Percentiles rank a stretch among this genome's conserved stretches.
Evolutionary conservation across 1,140 invertebrate genomes (phyloP).

Genomic region (Caenorhabditis tropicalis): DNA sequence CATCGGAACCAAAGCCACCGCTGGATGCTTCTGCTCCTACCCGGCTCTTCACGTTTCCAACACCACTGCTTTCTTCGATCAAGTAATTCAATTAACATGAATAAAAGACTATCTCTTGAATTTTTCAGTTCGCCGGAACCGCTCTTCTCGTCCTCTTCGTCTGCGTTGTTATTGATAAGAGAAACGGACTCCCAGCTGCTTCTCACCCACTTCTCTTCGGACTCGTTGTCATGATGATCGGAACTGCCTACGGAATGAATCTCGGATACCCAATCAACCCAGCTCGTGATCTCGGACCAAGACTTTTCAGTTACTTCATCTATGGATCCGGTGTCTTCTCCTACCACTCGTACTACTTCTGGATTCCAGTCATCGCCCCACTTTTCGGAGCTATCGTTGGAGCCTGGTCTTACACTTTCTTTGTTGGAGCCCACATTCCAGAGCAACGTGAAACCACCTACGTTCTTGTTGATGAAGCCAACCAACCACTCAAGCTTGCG

Average conservation of each 20-base stretch:
- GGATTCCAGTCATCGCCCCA: slow-evolving; percentile 57
- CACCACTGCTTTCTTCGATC: slow-evolving; percentile 73
- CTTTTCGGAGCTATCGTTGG: slow-evolving; percentile 52
- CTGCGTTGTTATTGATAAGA: slow-evolving; percentile 71
- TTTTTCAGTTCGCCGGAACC: slow-evolving; percentile 74
- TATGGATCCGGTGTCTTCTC: slow-evolving; percentile 47
- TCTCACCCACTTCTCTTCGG: slow-evolving; percentile 59
- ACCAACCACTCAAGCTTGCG: slow-evolving; percentile 38
- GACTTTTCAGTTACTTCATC: slow-evolving; percentile 55
- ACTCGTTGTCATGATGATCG: slow-evolving; percentile 59
- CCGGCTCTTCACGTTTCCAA: slow-evolving; percentile 73
- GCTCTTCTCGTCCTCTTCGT: slow-evolving; percentile 75
- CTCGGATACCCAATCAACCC: slow-evolving; percentile 58
- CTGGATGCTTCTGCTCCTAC: slow-evolving; percentile 74
- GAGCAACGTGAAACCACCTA: slow-evolving; percentile 41
- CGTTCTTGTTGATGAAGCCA: slow-evolving; percentile 19
- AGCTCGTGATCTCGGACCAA: slow-evolving; percentile 60
- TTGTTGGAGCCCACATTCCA: slow-evolving; percentile 55
- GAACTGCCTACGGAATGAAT: slow-evolving; percentile 50
- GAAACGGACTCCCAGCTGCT: slow-evolving; percentile 57
- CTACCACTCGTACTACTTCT: slow-evolving; percentile 54
- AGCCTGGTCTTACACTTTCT: slow-evolving; percentile 59
- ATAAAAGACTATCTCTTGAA: neutral
- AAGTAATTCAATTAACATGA: slow-evolving; percentile 64
- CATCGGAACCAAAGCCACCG: slow-evolving; percentile 27